Percentiles rank a stretch among this genome's conserved stretches.
phyloP scores from a whole-genome alignment of 1,140 invertebrate genomes.

The Ylistrum balloti region DNA sequence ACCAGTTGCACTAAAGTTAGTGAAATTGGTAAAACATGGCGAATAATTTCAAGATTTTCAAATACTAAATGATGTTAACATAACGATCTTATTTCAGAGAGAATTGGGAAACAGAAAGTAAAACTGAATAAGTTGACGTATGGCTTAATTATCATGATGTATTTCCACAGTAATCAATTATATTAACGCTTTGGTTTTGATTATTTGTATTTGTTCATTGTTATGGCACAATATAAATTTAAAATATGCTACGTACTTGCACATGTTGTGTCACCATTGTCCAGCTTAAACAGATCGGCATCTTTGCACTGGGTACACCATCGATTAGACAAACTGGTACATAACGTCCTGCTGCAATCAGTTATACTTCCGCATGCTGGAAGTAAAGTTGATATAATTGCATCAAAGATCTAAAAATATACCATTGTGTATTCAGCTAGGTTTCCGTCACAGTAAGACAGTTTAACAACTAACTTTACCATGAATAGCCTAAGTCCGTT shows the following conservation, averaged over 20 bases:
- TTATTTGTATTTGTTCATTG: not conserved
- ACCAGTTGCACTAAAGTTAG: no score
- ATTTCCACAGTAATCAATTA: not conserved
- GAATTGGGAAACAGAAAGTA: no score
- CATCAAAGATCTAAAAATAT: not conserved
- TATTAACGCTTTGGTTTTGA: not conserved
- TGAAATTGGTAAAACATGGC: no score
- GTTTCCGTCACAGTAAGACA: no score
- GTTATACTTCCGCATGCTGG: not conserved
- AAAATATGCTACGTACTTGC: not conserved
- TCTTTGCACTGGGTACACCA: not conserved
- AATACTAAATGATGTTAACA: no score
- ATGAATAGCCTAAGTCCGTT: no score
- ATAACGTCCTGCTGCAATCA: not conserved
- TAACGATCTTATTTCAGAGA: no score
- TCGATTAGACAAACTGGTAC: not conserved
- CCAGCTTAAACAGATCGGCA: slow-evolving; percentile 1
- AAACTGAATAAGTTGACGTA: no score
- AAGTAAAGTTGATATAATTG: not conserved
- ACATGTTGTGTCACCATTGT: not conserved
- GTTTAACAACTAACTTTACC: no score
- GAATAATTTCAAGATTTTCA: no score
- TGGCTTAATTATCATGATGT: not conserved
- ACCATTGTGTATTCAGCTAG: no score
- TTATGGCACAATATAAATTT: not conserved